Evolutionary conservation across 2,797 vertebrate species (phyloP), one percentile per base, ranked within the genome.

Genomic region (Sebastes taczanowskii): DNA sequence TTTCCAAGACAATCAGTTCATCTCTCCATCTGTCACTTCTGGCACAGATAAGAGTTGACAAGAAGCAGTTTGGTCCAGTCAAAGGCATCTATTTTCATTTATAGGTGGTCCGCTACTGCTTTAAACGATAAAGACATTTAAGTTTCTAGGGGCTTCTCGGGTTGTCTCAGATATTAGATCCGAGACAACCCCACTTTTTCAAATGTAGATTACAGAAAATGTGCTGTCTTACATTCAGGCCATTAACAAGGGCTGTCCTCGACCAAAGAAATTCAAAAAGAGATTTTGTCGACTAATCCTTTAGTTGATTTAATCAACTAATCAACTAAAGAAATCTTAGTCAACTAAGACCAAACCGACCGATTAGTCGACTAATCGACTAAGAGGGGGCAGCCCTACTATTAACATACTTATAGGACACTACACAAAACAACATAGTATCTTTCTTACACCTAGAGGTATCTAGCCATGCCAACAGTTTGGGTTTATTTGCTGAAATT

Each of bases 11-110:
- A 66, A 27, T 69, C 55, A 52, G 18, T 46, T 22, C 59, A 32
- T 60, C 67, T 55, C 60, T 65, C 63, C 49, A 30, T 87, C 68
- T 75, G 79, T 83, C 29, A 74, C 35, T 67, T 60, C 81, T 87
- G 64, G 70, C 60, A 70, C 25, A 16, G n/a, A 67, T 14, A 53
- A 34, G 4, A 52, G 35, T 55, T 84, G 72, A 70, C 20, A 69
- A 56, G 65, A 69, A 16, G 65, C 68, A 61, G 23, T 69, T 42
- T 74, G 11, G 5, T 65, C 63, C 71, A 34, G 38, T 74, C 34
- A 77, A 74, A 38, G 8, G 7, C 25, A 53, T 9, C 6, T 70
- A 46, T 82, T 74, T 70, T 58, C 46, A 52, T 81, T 70, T 52
- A 30, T 32, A 56, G 13, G 42, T 16, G 6, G 0, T 46, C 42